Evolutionary conservation across 2,888 invertebrate species (phyloP), one percentile per base, ranked within the genome.

Genomic region (Eueremaeus valkanovi): DNA sequence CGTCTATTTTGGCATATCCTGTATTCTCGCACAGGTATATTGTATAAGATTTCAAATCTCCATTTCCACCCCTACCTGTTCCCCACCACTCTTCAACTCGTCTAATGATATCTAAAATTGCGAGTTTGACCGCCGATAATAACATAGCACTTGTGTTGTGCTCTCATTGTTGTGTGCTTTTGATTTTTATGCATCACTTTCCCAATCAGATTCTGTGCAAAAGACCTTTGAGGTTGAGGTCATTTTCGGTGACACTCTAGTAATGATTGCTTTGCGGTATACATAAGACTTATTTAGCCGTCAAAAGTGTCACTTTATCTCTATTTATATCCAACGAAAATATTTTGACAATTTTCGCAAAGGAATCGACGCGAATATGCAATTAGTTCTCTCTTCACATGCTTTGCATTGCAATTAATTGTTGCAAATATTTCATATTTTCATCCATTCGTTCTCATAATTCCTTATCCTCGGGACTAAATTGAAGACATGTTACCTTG

Each of bases 1-100:
- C 13, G 27, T 45, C 9, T 66, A 31, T 70, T 70, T 70, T 21
- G 42, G 42, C 70, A 70, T 70, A 70, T 70, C 70, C 70, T 70
- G 70, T 70, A 45, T 24, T 24, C 61, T 33, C 29, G 36, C 9
- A 66, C 36, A 66, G 36, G 36, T 33, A 40, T 36, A 40, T 66
- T n/a, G n/a, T n/a, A n/a, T n/a, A n/a, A 61, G 2, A 31, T 40
- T 40, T 66, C 63, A 66, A 36, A 66, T 21, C 21, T 27, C 33
- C 33, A 66, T 40, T 33, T 11, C 63, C 31, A 31, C 33, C 36
- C 36, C 63, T 66, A 27, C 29, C 58, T 58, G 58, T 58, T 58
- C 29, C 31, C 18, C 49, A n/a, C n/a, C 58, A 24, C 24, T 58
- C 58, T 29, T 58, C 58, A 27, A 29, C 58, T 49, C n/a, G 24